Evolutionary conservation across 2,797 vertebrate genomes (phyloP), one percentile per base, ranked within the genome.

Genomic region (Channallabes apus): DNA sequence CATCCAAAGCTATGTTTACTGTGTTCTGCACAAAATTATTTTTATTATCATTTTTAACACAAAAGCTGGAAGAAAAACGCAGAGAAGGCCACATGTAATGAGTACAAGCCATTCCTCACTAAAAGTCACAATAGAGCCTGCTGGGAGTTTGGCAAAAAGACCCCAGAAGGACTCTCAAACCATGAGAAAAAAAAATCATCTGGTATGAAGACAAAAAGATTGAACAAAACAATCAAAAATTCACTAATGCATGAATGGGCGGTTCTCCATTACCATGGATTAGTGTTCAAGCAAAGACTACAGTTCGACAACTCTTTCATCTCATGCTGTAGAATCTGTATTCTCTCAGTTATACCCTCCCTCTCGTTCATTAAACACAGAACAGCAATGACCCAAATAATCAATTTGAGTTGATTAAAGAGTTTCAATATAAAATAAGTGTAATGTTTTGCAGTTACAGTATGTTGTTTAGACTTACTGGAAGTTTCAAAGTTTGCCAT

Each of bases 401-500:
- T 61, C 56, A 38, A 35, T 78, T 15, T 58, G 24, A 4, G 18
- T 51, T 51, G 11, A 51, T 51, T 12, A 51, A 51, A 61, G 20
- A 24, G 56, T 59, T 18, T 59, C 11, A 24, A 38, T 78, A 41
- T 4, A 79, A 22, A 58, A 77, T 35, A 51, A 27, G 11, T n/a
- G n/a, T 54, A 76, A 35, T 17, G 3, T 27, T 18, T 64, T 46
- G n/a, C 35, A 64, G 24, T 65, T n/a, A 67, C n/a, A n/a, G n/a
- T n/a, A n/a, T 54, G 1, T 4, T 62, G 54, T 67, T 65, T 4
- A 20, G 38, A 3, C 93, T 91, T 92, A 98, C 97, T 96, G 89
- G 93, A 90, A 17, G 85, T 15, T 89, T 97, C 97, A 29, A 98
- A 97, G 2, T 96, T 93, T 0, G 92, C 5, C 0, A 94, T 85